Base-by-base conservation (phyloP, 2,797 vertebrate species). In the Chrysocyon brachyurus region DNA sequence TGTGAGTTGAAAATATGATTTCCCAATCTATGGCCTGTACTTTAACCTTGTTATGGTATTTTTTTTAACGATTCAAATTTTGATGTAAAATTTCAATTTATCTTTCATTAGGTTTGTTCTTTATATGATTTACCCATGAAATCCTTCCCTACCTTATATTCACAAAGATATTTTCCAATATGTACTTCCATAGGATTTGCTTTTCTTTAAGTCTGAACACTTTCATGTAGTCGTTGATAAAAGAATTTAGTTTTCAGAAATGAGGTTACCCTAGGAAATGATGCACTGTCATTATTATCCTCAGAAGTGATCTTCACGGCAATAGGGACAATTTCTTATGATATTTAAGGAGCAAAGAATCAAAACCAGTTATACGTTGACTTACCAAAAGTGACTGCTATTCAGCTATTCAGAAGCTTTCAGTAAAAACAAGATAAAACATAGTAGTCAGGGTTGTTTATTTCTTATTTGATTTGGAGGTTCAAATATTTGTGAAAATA, bases 401-500 rank as follows among this genome's bases (percentile, higher is more conserved):
- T n/a, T 7, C 52, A 61, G 52, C 78, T 86, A 12, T 83, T 87
- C 57, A 15, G 56, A 79, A 89, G 28, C 33, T 56, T 83, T 64
- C 28, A 28, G 0, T 89, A 73, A 86, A 73, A n/a, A 52, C 52
- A n/a, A 83, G 78, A 61, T 88, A 75, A 79, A 94, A 77, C 59
- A 57, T 2, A 40, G 78, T 72, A 73, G 75, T 94, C 84, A 22
- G 28, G 10, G 16, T 40, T 87, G n/a, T 72, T 96, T 87, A 59
- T 94, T 94, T 96, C 31, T 93, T 70, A 40, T 21, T 95, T 87
- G 78, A 22, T 89, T 93, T 86, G 83, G 36, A 92, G 24, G 63
- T 82, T 97, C 56, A 93, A 8, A 54, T 96, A 64, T 59, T 85
- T 93, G 54, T 91, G 56, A 94, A 88, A 82, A 91, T 90, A 86